These are phyloP conservation scores for Cephonodes hylas DNA, from an alignment of 2,888 invertebrate genomes.

Conservation along the genomic window DNA sequence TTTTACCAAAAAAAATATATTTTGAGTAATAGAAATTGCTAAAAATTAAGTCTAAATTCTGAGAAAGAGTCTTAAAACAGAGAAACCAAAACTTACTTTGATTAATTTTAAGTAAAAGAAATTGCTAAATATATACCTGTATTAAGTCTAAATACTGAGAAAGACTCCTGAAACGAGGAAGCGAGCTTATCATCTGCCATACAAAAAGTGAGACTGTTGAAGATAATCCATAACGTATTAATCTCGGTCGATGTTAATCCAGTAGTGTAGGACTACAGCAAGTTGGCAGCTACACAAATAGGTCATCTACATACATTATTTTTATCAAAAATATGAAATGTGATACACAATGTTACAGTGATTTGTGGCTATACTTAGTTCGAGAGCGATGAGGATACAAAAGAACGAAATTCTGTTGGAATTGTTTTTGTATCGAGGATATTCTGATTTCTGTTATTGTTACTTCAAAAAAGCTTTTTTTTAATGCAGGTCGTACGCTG, in stretches of 20 bases:
- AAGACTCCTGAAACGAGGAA: background rate
- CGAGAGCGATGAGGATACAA: background rate
- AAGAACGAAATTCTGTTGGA: background rate
- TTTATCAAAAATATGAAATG: conserved; percentile 37
- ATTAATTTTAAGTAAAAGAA: background rate
- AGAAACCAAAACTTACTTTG: too few species aligned
- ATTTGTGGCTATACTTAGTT: conserved; percentile 7
- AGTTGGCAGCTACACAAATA: conserved; percentile 35
- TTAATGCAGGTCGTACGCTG: too few species aligned
- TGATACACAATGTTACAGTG: conserved; percentile 21
- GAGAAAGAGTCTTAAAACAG: background rate
- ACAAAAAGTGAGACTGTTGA: conserved; percentile 14
- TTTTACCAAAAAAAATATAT: too few species aligned
- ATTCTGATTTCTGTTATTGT: too few species aligned
- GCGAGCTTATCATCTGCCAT: background rate
- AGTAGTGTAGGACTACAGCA: conserved; percentile 31
- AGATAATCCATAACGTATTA: conserved; percentile 30
- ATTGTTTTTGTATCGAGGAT: background rate
- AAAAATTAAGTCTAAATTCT: background rate
- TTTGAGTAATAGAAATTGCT: too few species aligned
- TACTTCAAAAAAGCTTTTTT: too few species aligned
- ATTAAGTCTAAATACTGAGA: background rate
- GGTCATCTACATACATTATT: conserved; percentile 36
- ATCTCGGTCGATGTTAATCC: conserved; percentile 32
- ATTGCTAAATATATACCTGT: background rate